A percentile compares a stretch with the other conserved stretches of the same genome.
Conservation (phyloP, 2,888 invertebrate species). For the Plebejus argus region DNA sequence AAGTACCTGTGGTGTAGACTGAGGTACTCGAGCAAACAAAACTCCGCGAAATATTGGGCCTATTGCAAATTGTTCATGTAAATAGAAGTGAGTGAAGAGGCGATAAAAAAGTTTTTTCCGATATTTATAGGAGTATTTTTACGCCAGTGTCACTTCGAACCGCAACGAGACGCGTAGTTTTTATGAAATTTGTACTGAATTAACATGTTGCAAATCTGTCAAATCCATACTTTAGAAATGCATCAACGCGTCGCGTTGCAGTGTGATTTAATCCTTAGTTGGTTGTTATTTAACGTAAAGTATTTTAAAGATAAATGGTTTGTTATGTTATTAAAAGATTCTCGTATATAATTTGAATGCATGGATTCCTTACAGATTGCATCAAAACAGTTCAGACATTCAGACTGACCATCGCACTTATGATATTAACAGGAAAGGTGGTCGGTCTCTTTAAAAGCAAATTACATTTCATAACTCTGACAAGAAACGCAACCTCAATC, state of each 20-base stretch:
- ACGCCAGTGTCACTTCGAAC: too few species aligned
- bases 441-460: constrained; percentile 17
- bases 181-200: too few species aligned
- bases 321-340: too few species aligned
- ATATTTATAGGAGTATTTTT: too few species aligned
- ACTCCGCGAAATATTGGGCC: background rate
- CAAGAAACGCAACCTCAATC: constrained; percentile 28
- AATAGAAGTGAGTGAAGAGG: background rate
- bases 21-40: constrained; percentile 44
- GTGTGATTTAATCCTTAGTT: too few species aligned
- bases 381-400: background rate
- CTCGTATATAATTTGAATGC: too few species aligned
- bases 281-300: too few species aligned
- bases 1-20: constrained; percentile 59
- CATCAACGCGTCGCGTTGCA: too few species aligned
- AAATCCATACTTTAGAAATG: too few species aligned
- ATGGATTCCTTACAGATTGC: background rate
- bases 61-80: constrained; percentile 1
- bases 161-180: too few species aligned
- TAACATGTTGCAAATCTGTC: too few species aligned
- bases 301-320: too few species aligned
- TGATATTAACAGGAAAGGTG: background rate
- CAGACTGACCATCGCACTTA: background rate
- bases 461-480: constrained; percentile 13
- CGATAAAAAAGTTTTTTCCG: background rate